Evolutionary conservation across 2,797 vertebrate genomes (phyloP), one percentile per base, ranked within the genome.

Genomic region (Zonotrichia albicollis): DNA sequence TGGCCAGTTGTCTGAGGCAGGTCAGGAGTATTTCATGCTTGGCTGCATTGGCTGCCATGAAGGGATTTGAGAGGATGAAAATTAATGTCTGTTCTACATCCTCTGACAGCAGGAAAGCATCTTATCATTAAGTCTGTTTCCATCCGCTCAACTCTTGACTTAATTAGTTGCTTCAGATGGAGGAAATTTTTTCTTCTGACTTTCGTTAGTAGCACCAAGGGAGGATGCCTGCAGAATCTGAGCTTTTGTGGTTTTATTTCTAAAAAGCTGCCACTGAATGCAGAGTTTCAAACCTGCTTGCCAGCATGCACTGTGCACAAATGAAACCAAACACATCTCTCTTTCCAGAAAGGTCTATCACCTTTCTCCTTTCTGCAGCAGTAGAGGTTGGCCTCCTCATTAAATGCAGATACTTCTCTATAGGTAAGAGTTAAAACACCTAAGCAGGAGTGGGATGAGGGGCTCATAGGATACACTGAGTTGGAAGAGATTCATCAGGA

Each of bases 111-210:
- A 79, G 60, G 48, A 36, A 62, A 78, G 34, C 64, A 60, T 91
- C 88, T 78, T 90, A 50, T 86, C 48, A 34, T 60, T 34, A 60
- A 48, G 36, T 68, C 55, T 75, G 48, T 84, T 90, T 90, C 74
- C 45, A 65, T 76, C 61, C 1, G 0, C 42, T 84, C 51, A 82
- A 71, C 74, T 84, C 73, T 86, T 84, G 65, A 50, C 64, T 94
- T 89, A 80, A 93, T 93, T 88, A 94, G 73, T 30, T 58, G 40
- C 38, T 93, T 87, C 45, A 68, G 83, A 57, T 48, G 17, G n/a
- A 76, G 43, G 40, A 61, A 53, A 13, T 83, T 45, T 64, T 64
- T 82, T 84, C 38, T 61, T 22, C 61, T 93, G 42, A 72, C n/a
- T 46, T 40, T 38, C 12, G 25, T 84, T 83, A 48, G 42, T 74